A percentile compares a stretch with the other conserved stretches of the same genome.
These are phyloP conservation scores for Aplocera efformata DNA, from an alignment of 2,888 invertebrate genomes.

Conservation along the genomic window DNA sequence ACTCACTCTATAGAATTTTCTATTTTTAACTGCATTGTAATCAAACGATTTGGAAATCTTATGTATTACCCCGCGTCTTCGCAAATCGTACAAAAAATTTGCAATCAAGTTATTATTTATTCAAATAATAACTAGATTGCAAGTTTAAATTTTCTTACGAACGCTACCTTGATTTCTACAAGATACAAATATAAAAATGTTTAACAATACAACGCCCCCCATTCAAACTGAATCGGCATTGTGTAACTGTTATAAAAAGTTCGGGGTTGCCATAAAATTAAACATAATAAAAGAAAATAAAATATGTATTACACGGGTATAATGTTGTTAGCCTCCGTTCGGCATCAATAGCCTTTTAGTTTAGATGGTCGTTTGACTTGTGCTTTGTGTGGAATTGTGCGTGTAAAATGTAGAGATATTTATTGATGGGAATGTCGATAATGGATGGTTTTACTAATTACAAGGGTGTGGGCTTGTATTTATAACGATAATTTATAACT, in stretches of 20 bases:
- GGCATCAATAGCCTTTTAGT: constrained; percentile 61
- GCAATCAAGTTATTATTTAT: no score
- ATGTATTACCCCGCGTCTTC: no score
- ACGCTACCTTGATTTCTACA: constrained; percentile 42
- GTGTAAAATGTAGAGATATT: constrained; percentile 74
- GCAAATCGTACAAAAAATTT: no score
- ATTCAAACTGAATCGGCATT: constrained; percentile 56
- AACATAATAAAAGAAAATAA: constrained; percentile 74
- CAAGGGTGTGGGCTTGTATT: constrained; percentile 36
- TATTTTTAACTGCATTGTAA: no score
- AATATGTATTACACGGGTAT: constrained; percentile 80
- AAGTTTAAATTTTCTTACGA: constrained; percentile 29
- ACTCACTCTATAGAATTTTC: no score
- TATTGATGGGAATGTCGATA: constrained; percentile 50
- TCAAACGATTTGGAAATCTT: no score
- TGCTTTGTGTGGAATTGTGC: constrained; percentile 68
- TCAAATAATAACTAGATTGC: no score
- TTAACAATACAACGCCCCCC: constrained; percentile 78
- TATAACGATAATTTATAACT: constrained; percentile 6
- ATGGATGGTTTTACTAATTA: constrained; percentile 62
- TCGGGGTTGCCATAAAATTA: constrained; percentile 74
- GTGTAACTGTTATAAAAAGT: constrained; percentile 34
- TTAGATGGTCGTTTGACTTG: constrained; percentile 73
- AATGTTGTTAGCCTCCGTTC: constrained; percentile 76
- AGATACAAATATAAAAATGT: constrained; percentile 63